These are phyloP conservation scores for Bombus affinis DNA, from an alignment of 1,140 invertebrate species.

Conservation along the genomic window DNA sequence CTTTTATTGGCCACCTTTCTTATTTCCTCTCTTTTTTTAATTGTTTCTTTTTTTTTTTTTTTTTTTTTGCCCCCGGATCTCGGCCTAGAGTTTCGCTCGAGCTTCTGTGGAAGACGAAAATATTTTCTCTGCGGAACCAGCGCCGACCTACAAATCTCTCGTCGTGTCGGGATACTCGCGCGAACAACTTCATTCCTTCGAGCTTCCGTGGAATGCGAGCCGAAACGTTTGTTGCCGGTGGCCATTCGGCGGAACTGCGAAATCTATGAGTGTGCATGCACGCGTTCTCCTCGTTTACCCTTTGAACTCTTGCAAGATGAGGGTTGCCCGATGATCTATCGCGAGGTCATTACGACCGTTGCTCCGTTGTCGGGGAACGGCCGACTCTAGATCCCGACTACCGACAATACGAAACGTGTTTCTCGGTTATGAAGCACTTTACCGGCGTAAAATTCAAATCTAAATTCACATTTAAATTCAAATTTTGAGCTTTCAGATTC, in stretches of 20 bases:
- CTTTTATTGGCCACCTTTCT: constrained; percentile 34
- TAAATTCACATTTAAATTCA: background rate
- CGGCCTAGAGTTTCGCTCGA: background rate
- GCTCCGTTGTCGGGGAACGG: background rate
- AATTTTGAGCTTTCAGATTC: background rate
- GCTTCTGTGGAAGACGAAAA: constrained; percentile 41
- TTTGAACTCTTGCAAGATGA: constrained; percentile 4
- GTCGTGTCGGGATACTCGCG: constrained; percentile 57
- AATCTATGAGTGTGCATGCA: constrained; percentile 24
- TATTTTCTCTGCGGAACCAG: constrained; percentile 45
- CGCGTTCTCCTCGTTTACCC: constrained; percentile 9
- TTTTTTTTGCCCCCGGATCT: no score
- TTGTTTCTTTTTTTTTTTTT: background rate
- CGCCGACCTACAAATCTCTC: constrained; percentile 72
- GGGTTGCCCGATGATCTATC: constrained; percentile 7
- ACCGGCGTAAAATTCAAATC: background rate
- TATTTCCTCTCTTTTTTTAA: background rate
- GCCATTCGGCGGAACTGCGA: constrained; percentile 44
- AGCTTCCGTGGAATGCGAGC: constrained; percentile 79
- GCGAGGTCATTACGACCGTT: constrained; percentile 2
- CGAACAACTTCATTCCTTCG: constrained; percentile 75
- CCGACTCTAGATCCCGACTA: background rate
- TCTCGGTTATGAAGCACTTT: background rate
- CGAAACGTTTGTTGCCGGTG: constrained; percentile 69
- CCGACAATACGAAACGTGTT: background rate